Evolutionary conservation across 2,797 vertebrate genomes (phyloP).

Genomic region (Sebastes flavidus): DNA sequence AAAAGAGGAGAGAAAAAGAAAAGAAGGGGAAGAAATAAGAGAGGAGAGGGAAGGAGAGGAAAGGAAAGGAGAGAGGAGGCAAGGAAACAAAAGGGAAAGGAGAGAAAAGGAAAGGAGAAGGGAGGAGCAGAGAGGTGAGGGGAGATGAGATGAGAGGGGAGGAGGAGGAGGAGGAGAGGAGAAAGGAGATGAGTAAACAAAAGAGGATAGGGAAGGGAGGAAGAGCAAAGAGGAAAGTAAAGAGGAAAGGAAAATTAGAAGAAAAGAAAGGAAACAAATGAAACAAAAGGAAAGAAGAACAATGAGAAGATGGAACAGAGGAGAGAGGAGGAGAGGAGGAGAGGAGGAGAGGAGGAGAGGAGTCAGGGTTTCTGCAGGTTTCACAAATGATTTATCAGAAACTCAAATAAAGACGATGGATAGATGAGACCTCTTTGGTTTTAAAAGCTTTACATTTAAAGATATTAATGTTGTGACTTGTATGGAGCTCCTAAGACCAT

Average conservation of each 20-base stretch:
- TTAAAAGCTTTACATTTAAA: neutral
- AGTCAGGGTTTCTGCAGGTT: neutral
- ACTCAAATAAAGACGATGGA: neutral
- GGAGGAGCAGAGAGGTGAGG: neutral
- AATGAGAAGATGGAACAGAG: too few species aligned
- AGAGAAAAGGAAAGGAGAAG: neutral
- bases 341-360: neutral
- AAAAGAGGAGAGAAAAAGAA: neutral
- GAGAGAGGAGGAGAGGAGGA: neutral
- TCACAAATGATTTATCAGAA: neutral
- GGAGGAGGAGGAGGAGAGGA: neutral
- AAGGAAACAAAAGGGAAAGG: neutral
- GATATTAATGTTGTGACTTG: neutral
- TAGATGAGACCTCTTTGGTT: neutral
- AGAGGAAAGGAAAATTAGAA: neutral
- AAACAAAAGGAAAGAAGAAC: too few species aligned
- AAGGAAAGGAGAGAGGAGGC: neutral
- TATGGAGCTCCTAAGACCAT: neutral
- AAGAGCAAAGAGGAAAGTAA: neutral
- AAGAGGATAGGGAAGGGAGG: neutral
- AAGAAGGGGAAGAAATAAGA: accelerated
- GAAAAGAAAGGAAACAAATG: too few species aligned
- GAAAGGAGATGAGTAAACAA: neutral
- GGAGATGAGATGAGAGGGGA: neutral
- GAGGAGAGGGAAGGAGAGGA: too few species aligned